These are phyloP conservation scores for Corydoras maculifer DNA, from an alignment of 2,113 vertebrate species.

Conservation along the genomic window DNA sequence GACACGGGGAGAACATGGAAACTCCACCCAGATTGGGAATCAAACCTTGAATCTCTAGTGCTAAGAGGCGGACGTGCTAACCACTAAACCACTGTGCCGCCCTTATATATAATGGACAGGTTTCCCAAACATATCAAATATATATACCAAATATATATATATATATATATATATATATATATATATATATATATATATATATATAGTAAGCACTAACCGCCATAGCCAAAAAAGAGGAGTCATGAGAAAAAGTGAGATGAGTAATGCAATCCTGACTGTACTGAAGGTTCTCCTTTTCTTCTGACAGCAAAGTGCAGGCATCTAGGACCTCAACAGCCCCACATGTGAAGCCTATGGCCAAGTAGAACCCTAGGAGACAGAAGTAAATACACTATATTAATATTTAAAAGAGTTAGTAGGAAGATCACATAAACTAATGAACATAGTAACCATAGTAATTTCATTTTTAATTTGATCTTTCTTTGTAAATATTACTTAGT, in stretches of 20 bases:
- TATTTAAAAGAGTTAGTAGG: neutral
- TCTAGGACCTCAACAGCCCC: conserved; percentile 79
- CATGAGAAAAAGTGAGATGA: conserved; percentile 77
- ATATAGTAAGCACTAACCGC: conserved; percentile 70
- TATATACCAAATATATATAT: no score
- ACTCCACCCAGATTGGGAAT: no score
- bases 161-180: no score
- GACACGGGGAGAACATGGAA: no score
- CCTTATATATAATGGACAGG: neutral
- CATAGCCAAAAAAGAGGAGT: conserved; percentile 80
- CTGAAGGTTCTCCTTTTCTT: conserved; percentile 61
- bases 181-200: no score
- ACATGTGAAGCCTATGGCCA: conserved; percentile 78
- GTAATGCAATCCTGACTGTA: conserved; percentile 68
- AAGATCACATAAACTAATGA: no score
- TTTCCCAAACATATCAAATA: neutral
- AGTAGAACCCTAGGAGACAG: conserved; percentile 64
- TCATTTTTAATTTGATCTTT: no score
- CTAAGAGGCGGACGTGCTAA: no score
- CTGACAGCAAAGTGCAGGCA: conserved; percentile 65
- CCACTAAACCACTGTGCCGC: no score
- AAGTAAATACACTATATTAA: conserved; percentile 1
- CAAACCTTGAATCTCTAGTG: no score
- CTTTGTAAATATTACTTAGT: no score
- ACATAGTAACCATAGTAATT: no score